Evolutionary conservation across 35 echinoderm and acorn worm species (phyloP).

Genomic region (Ptychodera flava): DNA sequence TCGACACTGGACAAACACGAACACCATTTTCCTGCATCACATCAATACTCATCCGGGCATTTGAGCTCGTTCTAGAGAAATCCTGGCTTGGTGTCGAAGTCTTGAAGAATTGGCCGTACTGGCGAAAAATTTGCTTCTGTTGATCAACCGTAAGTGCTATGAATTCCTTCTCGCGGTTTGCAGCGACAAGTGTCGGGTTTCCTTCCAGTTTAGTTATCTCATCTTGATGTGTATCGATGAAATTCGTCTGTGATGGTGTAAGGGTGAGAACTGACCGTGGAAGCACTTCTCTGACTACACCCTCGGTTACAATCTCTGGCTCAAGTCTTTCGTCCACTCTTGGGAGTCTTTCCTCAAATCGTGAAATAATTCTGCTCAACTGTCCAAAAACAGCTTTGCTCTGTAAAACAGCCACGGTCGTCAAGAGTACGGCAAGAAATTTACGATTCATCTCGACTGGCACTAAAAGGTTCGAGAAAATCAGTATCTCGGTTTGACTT

Average conservation of each 20-base stretch:
- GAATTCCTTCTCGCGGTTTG: neutral
- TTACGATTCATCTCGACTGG: no score
- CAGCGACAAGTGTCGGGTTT: neutral
- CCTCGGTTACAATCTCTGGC: no score
- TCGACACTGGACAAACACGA: neutral
- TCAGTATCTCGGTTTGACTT: no score
- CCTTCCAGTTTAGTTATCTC: neutral
- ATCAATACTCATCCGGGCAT: neutral
- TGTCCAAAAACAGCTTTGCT: no score
- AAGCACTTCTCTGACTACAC: no score
- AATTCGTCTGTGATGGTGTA: neutral
- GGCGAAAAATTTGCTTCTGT: neutral
- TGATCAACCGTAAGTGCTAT: neutral
- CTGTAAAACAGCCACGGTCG: no score
- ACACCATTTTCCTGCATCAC: neutral
- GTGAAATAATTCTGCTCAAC: no score
- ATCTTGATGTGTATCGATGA: neutral
- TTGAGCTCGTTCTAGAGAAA: neutral
- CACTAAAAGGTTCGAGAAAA: no score
- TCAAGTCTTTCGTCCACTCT: no score
- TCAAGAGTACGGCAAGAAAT: no score
- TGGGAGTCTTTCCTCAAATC: no score
- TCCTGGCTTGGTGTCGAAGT: neutral
- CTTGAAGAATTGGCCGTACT: neutral
- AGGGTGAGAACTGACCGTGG: no score